These are phyloP conservation scores for Notodonta ziczac DNA, from an alignment of 2,888 invertebrate species.

Conservation along the genomic window DNA sequence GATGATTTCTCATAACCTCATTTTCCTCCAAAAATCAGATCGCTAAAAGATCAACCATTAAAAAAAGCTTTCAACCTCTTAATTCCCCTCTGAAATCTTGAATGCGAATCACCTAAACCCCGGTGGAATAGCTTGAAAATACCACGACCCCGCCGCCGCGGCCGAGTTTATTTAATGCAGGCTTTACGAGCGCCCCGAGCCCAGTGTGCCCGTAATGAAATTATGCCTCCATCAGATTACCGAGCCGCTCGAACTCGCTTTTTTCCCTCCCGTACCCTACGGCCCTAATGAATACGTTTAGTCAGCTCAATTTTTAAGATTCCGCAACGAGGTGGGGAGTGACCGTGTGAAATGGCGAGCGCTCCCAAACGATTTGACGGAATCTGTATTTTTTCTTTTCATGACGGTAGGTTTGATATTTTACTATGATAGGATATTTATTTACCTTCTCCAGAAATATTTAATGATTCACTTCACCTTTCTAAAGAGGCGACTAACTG, in stretches of 20 bases:
- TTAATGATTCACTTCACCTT: no score
- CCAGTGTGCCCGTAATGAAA: conserved; percentile 33
- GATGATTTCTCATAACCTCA: no score
- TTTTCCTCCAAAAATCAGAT: background rate
- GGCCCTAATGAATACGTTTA: conserved; percentile 27
- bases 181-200: conserved; percentile 20
- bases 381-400: no score
- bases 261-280: conserved; percentile 17
- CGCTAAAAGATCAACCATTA: background rate
- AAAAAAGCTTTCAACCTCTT: conserved; percentile 4
- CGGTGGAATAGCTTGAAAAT: conserved; percentile 1
- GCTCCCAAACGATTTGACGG: no score
- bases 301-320: conserved; percentile 33
- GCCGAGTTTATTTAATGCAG: conserved; percentile 36
- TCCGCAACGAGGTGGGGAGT: conserved; percentile 12
- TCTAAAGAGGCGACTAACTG: no score
- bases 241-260: conserved; percentile 25
- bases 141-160: conserved; percentile 12
- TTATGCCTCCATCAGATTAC: conserved; percentile 43
- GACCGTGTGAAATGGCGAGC: no score
- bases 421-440: no score
- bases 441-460: no score
- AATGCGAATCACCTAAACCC: background rate
- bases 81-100: conserved; percentile 1
- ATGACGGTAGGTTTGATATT: no score